phyloP scores from a whole-genome alignment of 2,113 vertebrate genomes.

The Oryctolagus cuniculus region DNA sequence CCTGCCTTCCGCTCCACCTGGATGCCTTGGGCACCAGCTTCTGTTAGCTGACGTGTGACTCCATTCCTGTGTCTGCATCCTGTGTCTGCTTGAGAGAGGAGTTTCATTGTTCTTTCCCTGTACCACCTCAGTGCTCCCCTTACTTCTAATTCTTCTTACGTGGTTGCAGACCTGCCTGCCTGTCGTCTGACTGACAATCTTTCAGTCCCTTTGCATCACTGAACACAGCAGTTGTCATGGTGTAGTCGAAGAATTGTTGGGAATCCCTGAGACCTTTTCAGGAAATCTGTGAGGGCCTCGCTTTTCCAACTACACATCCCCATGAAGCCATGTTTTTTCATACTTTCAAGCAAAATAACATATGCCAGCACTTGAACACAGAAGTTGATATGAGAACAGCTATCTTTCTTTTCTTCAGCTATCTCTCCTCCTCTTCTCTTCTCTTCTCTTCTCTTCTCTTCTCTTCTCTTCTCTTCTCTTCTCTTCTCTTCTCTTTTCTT shows the following conservation, averaged over 20 bases:
- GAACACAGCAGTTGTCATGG: neutral
- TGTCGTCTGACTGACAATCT: neutral
- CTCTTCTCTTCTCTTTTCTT: too few species aligned
- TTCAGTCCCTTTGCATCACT: neutral
- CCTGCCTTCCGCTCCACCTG: neutral
- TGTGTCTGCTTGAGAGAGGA: neutral
- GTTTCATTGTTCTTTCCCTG: neutral
- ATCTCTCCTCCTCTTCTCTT: too few species aligned
- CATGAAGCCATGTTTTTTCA: neutral
- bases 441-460: too few species aligned
- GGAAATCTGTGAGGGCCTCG: neutral
- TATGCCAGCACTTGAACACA: neutral
- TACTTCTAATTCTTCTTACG: neutral
- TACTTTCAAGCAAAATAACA: neutral
- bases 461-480: too few species aligned
- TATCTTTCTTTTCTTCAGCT: too few species aligned
- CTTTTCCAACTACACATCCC: neutral
- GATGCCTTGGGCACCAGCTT: neutral
- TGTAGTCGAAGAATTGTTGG: neutral
- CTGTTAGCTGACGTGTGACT: neutral
- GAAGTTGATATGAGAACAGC: neutral
- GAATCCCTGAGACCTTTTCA: neutral
- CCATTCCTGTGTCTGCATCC: neutral
- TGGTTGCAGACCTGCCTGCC: neutral
- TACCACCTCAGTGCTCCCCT: neutral